These are phyloP conservation scores for Percopsis transmontana DNA, from an alignment of 2,113 vertebrate genomes.

Conservation along the genomic window DNA sequence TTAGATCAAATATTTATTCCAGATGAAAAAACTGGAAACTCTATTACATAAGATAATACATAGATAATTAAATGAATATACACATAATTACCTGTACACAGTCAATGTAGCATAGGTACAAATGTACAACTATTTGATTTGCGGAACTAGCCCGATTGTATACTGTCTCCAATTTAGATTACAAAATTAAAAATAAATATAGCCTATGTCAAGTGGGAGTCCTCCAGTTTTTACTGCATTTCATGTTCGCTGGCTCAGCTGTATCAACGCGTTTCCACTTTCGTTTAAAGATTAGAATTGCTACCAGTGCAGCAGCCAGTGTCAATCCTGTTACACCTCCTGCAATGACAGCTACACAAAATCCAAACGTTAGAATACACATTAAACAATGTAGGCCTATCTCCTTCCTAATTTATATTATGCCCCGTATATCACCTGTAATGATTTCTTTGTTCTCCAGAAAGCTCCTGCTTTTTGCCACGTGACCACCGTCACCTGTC, in stretches of 20 bases:
- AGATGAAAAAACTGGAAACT: too few relatives aligned
- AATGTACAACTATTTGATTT: too few relatives aligned
- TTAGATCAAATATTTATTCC: too few relatives aligned
- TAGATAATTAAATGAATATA: too few relatives aligned
- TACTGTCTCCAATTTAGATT: too few relatives aligned
- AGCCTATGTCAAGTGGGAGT: neutral
- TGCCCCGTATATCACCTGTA: conserved; percentile 75
- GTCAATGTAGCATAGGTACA: too few relatives aligned
- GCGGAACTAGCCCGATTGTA: too few relatives aligned
- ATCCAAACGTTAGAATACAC: conserved; percentile 1
- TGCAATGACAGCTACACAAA: conserved; percentile 80
- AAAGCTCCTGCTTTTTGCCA: conserved; percentile 65
- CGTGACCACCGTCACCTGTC: neutral
- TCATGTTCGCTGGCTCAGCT: conserved; percentile 78
- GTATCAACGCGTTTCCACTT: conserved; percentile 83
- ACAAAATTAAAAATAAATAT: too few relatives aligned
- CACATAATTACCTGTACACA: too few relatives aligned
- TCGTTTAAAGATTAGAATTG: conserved; percentile 85
- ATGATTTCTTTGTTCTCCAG: conserved; percentile 82
- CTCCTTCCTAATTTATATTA: neutral
- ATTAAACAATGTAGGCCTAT: neutral
- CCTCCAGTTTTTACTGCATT: conserved; percentile 29
- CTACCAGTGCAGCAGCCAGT: conserved; percentile 78
- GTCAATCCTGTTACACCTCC: conserved; percentile 81
- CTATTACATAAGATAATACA: too few relatives aligned